Conservation (phyloP, 2,113 vertebrate species). For the Jacana jacana region DNA sequence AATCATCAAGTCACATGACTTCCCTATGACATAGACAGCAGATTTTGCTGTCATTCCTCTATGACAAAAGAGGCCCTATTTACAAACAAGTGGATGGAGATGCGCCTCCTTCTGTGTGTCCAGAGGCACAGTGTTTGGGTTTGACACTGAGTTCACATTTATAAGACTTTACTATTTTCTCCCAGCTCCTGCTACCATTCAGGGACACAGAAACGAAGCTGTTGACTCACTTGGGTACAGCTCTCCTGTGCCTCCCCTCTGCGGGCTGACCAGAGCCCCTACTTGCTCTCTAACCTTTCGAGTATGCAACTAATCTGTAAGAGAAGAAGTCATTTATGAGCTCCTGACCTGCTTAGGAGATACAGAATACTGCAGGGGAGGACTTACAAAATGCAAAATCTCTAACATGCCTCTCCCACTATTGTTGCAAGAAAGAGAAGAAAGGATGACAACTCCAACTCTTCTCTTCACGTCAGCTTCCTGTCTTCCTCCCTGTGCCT, state of each 20-base stretch:
- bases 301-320: not conserved
- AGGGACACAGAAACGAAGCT: not conserved
- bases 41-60: accelerated
- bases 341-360: not conserved
- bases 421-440: not conserved
- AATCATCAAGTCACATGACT: not conserved
- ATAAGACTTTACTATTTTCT: not conserved
- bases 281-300: not conserved
- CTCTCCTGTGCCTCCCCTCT: not conserved
- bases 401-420: not conserved
- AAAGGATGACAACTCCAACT: not conserved
- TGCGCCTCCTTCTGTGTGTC: not conserved
- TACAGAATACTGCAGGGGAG: not conserved
- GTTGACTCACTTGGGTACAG: not conserved
- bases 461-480: not conserved
- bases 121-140: not conserved
- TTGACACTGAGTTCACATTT: not conserved
- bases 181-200: not conserved
- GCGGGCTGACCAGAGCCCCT: not conserved
- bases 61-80: not conserved
- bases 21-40: not conserved
- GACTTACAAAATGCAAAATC: not conserved
- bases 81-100: not conserved
- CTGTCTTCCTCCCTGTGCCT: not conserved
- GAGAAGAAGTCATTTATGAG: not conserved